Conservation (phyloP, 2,888 invertebrate species). For the Noctua janthina region DNA sequence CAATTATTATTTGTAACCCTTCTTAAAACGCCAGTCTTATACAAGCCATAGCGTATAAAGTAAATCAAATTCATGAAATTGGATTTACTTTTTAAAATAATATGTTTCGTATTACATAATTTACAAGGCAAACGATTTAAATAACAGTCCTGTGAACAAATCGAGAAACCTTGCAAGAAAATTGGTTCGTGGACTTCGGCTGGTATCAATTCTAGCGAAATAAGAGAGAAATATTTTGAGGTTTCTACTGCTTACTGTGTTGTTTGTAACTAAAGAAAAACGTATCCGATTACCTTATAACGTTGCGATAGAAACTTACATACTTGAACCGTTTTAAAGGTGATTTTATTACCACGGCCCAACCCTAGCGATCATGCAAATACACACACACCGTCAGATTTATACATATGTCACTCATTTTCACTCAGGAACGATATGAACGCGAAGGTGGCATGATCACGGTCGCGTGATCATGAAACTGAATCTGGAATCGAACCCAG, state of each 20-base stretch:
- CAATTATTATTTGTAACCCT: not conserved
- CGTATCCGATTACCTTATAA: not conserved
- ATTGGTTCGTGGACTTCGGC: slow-evolving; percentile 18
- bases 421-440: not conserved
- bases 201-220: slow-evolving; percentile 22
- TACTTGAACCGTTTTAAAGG: not conserved
- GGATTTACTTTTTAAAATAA: not conserved
- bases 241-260: slow-evolving; percentile 12
- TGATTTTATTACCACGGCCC: not conserved
- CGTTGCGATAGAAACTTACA: slow-evolving; percentile 1
- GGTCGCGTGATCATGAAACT: too few species aligned
- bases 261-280: slow-evolving; percentile 15
- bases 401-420: not conserved
- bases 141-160: not conserved
- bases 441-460: not conserved
- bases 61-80: not conserved
- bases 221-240: slow-evolving; percentile 2
- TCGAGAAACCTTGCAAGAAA: slow-evolving; percentile 14
- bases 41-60: not conserved
- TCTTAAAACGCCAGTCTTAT: not conserved
- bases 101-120: not conserved
- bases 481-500: too few species aligned
- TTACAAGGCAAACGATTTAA: slow-evolving; percentile 4
- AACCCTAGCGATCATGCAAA: not conserved
- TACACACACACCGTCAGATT: not conserved